A percentile compares a stretch with the other conserved stretches of the same genome.
Conservation (phyloP, 2,113 vertebrate species). For the Athene noctua region DNA sequence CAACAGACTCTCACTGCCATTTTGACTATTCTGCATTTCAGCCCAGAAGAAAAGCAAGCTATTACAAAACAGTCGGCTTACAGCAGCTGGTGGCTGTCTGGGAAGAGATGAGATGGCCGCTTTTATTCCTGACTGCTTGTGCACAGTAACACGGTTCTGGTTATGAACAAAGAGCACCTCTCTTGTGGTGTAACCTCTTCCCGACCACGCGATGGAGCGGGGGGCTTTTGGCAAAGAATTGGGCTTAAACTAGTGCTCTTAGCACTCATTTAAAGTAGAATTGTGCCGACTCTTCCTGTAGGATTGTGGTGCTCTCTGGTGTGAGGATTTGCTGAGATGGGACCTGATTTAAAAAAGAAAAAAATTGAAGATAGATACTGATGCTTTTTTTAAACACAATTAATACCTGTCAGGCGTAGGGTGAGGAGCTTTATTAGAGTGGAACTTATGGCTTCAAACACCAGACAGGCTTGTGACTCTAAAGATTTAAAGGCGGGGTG, state of each 20-base stretch:
- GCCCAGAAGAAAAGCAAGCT: slow-evolving; percentile 84
- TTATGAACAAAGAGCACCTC: fast-evolving
- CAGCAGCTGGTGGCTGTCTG: slow-evolving; percentile 84
- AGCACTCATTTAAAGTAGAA: fast-evolving
- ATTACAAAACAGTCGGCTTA: slow-evolving; percentile 76
- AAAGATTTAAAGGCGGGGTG: neutral
- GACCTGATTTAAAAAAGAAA: neutral
- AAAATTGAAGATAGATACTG: neutral
- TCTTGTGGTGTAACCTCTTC: neutral
- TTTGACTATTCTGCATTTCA: slow-evolving; percentile 92
- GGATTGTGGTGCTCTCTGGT: neutral
- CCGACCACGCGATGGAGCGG: fast-evolving
- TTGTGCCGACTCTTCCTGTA: neutral
- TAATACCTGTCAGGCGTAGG: neutral
- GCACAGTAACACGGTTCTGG: fast-evolving
- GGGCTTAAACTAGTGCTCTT: fast-evolving
- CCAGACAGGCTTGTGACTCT: neutral
- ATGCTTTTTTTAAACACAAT: neutral
- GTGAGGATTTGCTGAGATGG: neutral
- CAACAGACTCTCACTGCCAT: slow-evolving; percentile 93
- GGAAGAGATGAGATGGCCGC: slow-evolving; percentile 70
- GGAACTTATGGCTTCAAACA: neutral
- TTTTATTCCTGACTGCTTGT: fast-evolving
- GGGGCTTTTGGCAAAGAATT: fast-evolving
- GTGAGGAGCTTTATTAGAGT: neutral